Base-by-base conservation (phyloP, 2,888 invertebrate species). In the Polymixis flavicincta region DNA sequence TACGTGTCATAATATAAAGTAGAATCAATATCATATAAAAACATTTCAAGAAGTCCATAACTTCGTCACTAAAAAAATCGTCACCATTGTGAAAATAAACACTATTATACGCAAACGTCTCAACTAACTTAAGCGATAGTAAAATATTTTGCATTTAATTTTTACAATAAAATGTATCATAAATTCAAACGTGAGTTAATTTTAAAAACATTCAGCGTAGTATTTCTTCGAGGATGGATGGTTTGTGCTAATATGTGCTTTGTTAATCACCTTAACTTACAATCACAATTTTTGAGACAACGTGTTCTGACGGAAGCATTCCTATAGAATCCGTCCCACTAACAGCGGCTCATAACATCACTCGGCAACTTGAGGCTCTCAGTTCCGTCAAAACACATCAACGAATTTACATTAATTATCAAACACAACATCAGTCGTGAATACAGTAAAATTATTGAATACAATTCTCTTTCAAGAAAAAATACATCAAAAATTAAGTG, bases 141-240 rank as follows among this genome's bases (percentile, higher is more conserved):
- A 95, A 96, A 96, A 96, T 96, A 96, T 94, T 92, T 93, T 92
- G 84, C 86, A 81, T 86, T 89, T 84, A 86, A 89, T 88, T 95
- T 95, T 94, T 94, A 94, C 92, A 95, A 96, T 96, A 96, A 96
- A 96, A 96, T 96, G 96, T 96, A 95, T 96, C 93, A 96, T 96
- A 96, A 96, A 96, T 96, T 96, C 94, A 96, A 96, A 96, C 96
- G 95, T 95, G 96, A 95, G 91, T 95, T 92, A 87, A 95, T 93
- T 92, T 94, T 94, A 92, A 94, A 95, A 96, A 96, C 95, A 95
- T 95, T 93, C 94, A 95, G 95, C 95, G 90, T 95, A 95, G 91
- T 95, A 91, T 89, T 88, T 94, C 88, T 94, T 92, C 93, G 93
- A 95, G 95, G 95, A 96, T 95, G 96, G 96, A 96, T 95, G 95